Conservation (phyloP, 2,888 invertebrate genomes). For the Gymnoscelis rufifasciata region DNA sequence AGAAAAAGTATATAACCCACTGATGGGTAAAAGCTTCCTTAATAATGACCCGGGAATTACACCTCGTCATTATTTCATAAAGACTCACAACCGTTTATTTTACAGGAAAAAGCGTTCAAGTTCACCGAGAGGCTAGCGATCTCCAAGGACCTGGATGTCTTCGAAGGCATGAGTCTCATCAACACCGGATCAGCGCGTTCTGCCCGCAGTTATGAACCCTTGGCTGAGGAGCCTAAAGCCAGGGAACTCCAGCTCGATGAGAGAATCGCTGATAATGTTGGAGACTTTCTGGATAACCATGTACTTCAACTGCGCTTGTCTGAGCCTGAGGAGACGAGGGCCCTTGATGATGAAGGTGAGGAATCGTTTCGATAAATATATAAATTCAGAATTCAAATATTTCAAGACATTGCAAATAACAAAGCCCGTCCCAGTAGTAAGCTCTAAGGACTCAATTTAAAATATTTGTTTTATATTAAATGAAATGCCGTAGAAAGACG, state of each 20-base stretch:
- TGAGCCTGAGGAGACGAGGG: conserved; percentile 58
- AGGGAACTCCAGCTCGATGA: conserved; percentile 68
- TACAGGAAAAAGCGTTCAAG: conserved; percentile 80
- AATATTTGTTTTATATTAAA: no score
- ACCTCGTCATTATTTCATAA: neutral
- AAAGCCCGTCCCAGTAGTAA: no score
- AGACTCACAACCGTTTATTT: conserved; percentile 19
- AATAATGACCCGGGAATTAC: no score
- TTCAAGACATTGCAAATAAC: no score
- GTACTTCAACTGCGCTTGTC: conserved; percentile 68
- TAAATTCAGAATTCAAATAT: no score
- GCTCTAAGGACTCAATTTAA: no score
- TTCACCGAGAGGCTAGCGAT: conserved; percentile 79
- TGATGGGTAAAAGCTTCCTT: no score
- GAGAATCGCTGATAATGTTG: conserved; percentile 65
- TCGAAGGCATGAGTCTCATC: conserved; percentile 71
- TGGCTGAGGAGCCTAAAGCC: conserved; percentile 64
- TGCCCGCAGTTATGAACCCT: conserved; percentile 65
- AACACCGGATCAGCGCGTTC: conserved; percentile 74
- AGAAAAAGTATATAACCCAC: no score
- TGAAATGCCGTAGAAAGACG: no score
- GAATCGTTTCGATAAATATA: neutral
- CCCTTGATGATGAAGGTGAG: conserved; percentile 71
- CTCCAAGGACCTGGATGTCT: conserved; percentile 70
- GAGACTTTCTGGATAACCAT: conserved; percentile 68